These are phyloP conservation scores for Trogon melanurus DNA, from an alignment of 2,113 vertebrate species.

Conservation along the genomic window DNA sequence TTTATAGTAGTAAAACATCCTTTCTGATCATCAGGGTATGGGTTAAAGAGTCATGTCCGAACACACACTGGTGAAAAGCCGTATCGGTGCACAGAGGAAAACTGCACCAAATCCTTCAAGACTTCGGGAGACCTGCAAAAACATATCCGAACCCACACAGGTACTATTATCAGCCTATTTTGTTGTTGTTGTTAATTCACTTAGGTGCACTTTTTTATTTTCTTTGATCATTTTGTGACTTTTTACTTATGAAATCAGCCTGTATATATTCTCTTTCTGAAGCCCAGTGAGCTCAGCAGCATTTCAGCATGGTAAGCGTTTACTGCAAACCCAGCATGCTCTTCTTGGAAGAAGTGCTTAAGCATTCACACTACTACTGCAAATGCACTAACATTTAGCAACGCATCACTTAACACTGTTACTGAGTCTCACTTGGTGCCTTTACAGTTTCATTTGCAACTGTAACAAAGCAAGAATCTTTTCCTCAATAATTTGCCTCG, in stretches of 20 bases:
- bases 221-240: not conserved
- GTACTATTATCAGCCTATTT: conserved; percentile 54
- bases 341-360: not conserved
- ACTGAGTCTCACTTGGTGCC: not conserved
- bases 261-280: conserved; percentile 9
- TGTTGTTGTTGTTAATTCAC: not conserved
- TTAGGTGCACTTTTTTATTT: not conserved
- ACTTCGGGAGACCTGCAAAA: conserved; percentile 98
- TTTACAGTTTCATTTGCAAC: not conserved
- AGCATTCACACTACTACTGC: not conserved
- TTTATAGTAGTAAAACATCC: not conserved
- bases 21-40: conserved; percentile 83
- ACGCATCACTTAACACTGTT: not conserved
- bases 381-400: not conserved
- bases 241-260: not conserved
- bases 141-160: conserved; percentile 97
- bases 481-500: not conserved
- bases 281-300: not conserved
- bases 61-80: conserved; percentile 99
- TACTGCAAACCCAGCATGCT: not conserved
- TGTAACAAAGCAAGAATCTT: not conserved
- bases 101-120: conserved; percentile 98
- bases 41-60: conserved; percentile 95
- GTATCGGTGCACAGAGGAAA: conserved; percentile 93
- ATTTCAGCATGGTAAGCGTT: conserved; percentile 20